Evolutionary conservation across 2,888 invertebrate species (phyloP), one percentile per base, ranked within the genome.

Genomic region (Choreutis nemorana): DNA sequence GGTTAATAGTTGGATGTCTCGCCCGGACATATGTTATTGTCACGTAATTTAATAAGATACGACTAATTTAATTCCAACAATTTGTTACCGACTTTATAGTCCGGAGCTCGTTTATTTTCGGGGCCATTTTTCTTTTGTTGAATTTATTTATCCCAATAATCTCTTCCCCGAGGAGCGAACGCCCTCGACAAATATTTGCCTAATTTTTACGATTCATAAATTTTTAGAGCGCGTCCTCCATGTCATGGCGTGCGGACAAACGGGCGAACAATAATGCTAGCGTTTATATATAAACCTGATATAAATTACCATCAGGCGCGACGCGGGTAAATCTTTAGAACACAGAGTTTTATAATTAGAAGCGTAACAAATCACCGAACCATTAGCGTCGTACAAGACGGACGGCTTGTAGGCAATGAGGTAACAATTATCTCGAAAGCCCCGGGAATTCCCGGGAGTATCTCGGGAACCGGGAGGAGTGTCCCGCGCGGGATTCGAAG

Each of bases 331-430:
- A n/a, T n/a, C n/a, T n/a, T n/a, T n/a, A n/a, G n/a, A n/a, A n/a
- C n/a, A n/a, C n/a, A n/a, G n/a, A 40, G 28, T 41, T 45, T 40
- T 41, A 50, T 45, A 58, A 59, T 61, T 61, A 60, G 53, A 41
- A 42, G 33, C 32, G 43, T 48, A 53, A 65, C 62, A 66, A 68
- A 67, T 66, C 64, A 64, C 52, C 41, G 47, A 51, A 57, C 64
- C 67, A 68, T 68, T 70, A 67, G 56, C 48, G 46, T 51, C 46
- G 53, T 47, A 54, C 55, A 58, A 67, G 64, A 67, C 55, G 55
- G 60, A 65, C 63, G 58, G 51, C 50, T 12, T 48, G 50, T 44
- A 49, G 50, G 50, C 55, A 55, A 58, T 55, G 53, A 61, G 59
- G 55, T 57, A 58, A 62, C 65, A 67, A 67, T 68, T 66, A 65